phyloP scores from a whole-genome alignment of 2,113 vertebrate genomes.

The Lepisosteus osseus region DNA sequence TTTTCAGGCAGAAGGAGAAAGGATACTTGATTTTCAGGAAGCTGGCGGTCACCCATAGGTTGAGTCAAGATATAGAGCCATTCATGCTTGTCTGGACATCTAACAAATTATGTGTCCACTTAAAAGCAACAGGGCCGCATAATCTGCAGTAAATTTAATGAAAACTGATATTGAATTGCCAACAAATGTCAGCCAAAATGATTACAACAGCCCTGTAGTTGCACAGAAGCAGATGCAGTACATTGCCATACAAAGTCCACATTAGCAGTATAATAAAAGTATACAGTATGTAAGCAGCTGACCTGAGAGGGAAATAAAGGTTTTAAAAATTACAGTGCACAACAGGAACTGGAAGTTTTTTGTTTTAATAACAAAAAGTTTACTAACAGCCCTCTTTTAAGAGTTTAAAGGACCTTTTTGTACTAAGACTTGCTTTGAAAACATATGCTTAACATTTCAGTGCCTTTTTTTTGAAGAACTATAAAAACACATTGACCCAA shows the following conservation, averaged over 20 bases:
- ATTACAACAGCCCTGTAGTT: slow-evolving; percentile 20
- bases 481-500: too few relatives aligned
- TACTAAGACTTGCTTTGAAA: too few relatives aligned
- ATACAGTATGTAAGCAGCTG: background rate
- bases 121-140: background rate
- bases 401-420: too few relatives aligned
- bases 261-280: slow-evolving; percentile 3
- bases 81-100: background rate
- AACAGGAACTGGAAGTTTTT: background rate
- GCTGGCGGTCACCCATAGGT: slow-evolving; percentile 16
- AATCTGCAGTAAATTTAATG: background rate
- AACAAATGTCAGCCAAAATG: slow-evolving; percentile 12
- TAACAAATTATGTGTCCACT: background rate
- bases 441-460: too few relatives aligned
- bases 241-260: slow-evolving; percentile 9
- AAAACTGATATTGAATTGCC: slow-evolving; percentile 9
- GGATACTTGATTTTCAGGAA: background rate
- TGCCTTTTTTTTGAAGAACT: too few relatives aligned
- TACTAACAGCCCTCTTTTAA: too few relatives aligned
- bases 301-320: slow-evolving; percentile 3
- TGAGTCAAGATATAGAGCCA: background rate
- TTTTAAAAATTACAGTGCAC: background rate
- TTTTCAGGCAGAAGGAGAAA: slow-evolving; percentile 15
- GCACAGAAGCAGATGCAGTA: slow-evolving; percentile 3
- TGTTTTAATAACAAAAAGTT: too few relatives aligned